Evolutionary conservation across 2,888 invertebrate genomes (phyloP).

Genomic region (Drosophila sordidula): DNA sequence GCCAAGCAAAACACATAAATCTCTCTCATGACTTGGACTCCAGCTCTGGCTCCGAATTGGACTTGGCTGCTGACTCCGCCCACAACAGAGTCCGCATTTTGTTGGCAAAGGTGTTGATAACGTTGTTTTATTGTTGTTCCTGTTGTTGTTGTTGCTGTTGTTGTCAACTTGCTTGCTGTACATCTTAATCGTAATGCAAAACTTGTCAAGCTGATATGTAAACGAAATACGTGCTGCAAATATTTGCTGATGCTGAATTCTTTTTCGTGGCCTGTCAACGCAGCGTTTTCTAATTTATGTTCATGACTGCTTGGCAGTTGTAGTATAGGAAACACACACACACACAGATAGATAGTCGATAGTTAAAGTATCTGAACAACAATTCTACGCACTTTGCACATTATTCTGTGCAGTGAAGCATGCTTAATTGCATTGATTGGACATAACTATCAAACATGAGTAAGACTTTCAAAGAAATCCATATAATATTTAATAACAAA

Average conservation of each 20-base stretch:
- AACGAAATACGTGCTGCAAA: constrained; percentile 78
- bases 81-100: constrained; percentile 32
- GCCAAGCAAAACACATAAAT: constrained; percentile 80
- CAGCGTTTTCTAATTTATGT: constrained; percentile 72
- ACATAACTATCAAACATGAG: too few relatives aligned
- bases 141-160: constrained; percentile 25
- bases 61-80: constrained; percentile 34
- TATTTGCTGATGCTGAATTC: constrained; percentile 72
- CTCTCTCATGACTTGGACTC: constrained; percentile 73
- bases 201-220: constrained; percentile 79
- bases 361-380: neutral
- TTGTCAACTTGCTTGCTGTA: constrained; percentile 56
- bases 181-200: constrained; percentile 81
- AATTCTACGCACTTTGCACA: neutral
- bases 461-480: too few relatives aligned
- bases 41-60: constrained; percentile 11
- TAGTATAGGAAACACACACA: neutral
- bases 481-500: too few relatives aligned
- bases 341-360: constrained; percentile 4
- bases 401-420: neutral
- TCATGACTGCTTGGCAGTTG: constrained; percentile 30
- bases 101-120: constrained; percentile 73
- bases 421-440: neutral
- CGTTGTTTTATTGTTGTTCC: constrained; percentile 60
- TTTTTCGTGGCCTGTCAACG: constrained; percentile 54